These are phyloP conservation scores for Sminthurinus aureus DNA, from an alignment of 2,888 invertebrate species.

Conservation along the genomic window DNA sequence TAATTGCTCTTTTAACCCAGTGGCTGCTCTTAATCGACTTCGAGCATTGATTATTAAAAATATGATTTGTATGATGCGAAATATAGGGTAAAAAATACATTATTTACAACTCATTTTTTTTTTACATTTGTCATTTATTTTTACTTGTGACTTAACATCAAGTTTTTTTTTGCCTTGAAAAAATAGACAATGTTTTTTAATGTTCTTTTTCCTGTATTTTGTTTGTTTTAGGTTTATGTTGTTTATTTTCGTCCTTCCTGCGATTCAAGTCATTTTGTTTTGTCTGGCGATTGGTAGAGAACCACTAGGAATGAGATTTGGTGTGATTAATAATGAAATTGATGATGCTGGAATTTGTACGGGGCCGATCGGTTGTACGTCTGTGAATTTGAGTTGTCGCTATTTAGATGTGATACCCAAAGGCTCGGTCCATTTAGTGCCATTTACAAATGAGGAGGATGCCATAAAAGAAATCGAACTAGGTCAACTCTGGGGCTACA, in stretches of 20 bases:
- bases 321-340: constrained; percentile 83
- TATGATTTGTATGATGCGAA: constrained; percentile 89
- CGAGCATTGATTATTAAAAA: constrained; percentile 84
- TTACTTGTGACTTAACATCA: too few relatives aligned
- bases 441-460: constrained; percentile 62
- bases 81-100: constrained; percentile 75
- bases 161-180: background rate
- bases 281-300: constrained; percentile 90
- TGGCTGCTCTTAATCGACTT: constrained; percentile 50
- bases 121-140: too few relatives aligned
- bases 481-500: constrained; percentile 87
- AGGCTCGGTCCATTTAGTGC: constrained; percentile 73
- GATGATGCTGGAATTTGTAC: constrained; percentile 63
- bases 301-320: constrained; percentile 81
- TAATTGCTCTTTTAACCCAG: constrained; percentile 48
- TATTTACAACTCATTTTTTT: too few relatives aligned
- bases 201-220: background rate
- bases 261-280: constrained; percentile 92
- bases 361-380: constrained; percentile 72
- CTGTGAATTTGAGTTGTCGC: constrained; percentile 78
- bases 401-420: constrained; percentile 79
- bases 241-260: constrained; percentile 92
- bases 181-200: background rate
- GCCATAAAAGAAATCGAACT: constrained; percentile 77
- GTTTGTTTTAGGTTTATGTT: constrained; percentile 78